A percentile compares a stretch with the other conserved stretches of the same genome.
These are phyloP conservation scores for Phalanger gymnotis DNA, from an alignment of 2,797 vertebrate genomes.

Conservation along the genomic window DNA sequence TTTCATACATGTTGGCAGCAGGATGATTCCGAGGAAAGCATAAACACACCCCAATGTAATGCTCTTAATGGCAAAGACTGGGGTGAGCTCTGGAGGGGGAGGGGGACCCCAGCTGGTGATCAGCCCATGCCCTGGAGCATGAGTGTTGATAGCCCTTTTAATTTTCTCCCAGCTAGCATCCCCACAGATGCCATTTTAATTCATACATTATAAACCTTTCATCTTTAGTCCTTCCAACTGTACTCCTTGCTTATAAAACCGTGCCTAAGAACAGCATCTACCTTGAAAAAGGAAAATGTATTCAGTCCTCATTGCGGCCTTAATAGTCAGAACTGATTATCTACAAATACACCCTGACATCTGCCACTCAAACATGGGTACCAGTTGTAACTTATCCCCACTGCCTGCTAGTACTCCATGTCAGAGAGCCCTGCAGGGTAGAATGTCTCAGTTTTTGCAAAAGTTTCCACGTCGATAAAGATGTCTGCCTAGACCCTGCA, in stretches of 20 bases:
- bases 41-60: background rate
- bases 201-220: background rate
- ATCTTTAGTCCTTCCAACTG: constrained; percentile 23
- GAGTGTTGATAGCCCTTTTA: background rate
- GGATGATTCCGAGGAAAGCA: background rate
- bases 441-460: background rate
- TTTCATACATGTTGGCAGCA: background rate
- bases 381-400: background rate
- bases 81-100: background rate
- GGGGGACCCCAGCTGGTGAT: background rate
- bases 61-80: background rate
- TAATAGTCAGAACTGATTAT: background rate
- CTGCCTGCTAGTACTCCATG: background rate
- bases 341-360: background rate
- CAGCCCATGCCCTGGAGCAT: background rate
- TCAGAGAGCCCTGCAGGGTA: background rate
- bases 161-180: constrained; percentile 11
- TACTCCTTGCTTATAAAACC: background rate
- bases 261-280: background rate
- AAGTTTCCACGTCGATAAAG: background rate
- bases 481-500: background rate
- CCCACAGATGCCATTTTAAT: constrained; percentile 5
- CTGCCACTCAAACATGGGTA: background rate
- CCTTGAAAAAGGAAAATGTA: background rate
- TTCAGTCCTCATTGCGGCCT: background rate